phyloP scores from a whole-genome alignment of 2,797 vertebrate genomes.

The Oryzias sinensis region DNA sequence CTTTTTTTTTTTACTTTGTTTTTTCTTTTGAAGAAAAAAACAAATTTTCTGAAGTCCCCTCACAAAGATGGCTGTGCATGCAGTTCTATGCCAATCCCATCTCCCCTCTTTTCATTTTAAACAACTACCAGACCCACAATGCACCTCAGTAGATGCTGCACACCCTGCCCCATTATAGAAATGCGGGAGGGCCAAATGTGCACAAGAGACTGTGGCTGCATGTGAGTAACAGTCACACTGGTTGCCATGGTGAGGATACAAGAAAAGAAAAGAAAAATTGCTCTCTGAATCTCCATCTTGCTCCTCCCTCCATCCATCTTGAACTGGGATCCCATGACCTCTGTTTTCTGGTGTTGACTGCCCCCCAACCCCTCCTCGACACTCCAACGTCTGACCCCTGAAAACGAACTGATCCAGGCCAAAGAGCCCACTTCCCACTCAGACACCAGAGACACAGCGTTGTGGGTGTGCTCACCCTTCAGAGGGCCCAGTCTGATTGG shows the following conservation, averaged over 20 bases:
- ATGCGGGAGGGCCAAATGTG: constrained; percentile 51
- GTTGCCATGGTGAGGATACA: constrained; percentile 88
- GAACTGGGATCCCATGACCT: constrained; percentile 62
- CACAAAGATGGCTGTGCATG: constrained; percentile 75
- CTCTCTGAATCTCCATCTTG: constrained; percentile 97
- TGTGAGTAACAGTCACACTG: constrained; percentile 87
- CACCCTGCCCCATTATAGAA: constrained; percentile 43
- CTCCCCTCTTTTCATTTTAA: constrained; percentile 33
- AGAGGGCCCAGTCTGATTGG: constrained; percentile 95
- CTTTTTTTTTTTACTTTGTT: constrained; percentile 4
- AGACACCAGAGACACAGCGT: constrained; percentile 98
- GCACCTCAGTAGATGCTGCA: constrained; percentile 74
- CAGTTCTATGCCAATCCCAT: constrained; percentile 41
- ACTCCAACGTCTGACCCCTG: constrained; percentile 34
- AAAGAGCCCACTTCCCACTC: constrained; percentile 89
- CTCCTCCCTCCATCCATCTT: constrained; percentile 78
- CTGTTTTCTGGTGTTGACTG: constrained; percentile 63
- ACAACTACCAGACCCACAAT: constrained; percentile 68
- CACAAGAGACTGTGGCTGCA: constrained; percentile 86
- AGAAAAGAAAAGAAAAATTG: constrained; percentile 57
- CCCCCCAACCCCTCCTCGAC: not conserved
- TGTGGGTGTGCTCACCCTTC: constrained; percentile 95
- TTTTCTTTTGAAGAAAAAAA: constrained; percentile 43
- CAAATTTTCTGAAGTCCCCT: constrained; percentile 60
- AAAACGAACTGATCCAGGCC: constrained; percentile 75